Conservation (phyloP, 2,113 vertebrate genomes). For the Hyaena hyaena region DNA sequence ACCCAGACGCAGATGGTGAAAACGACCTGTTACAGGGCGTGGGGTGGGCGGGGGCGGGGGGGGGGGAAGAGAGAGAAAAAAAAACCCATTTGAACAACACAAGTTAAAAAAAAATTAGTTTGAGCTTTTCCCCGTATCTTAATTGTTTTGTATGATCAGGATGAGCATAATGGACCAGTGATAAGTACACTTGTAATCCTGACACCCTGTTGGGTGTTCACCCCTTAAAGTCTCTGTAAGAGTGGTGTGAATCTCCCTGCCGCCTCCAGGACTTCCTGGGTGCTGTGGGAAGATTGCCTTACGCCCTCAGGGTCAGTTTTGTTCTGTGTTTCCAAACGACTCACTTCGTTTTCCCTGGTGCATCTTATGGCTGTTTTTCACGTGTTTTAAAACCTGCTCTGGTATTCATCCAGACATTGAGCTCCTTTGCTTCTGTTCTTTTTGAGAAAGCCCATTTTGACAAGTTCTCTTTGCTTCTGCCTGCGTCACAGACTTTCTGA, state of each 20-base stretch:
- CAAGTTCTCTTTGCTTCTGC: background rate
- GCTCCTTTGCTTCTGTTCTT: background rate
- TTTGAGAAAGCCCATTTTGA: background rate
- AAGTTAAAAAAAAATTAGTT: background rate
- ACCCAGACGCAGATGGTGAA: background rate
- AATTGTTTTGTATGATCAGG: background rate
- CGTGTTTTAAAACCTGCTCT: background rate
- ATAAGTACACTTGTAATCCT: background rate
- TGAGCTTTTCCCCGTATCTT: background rate
- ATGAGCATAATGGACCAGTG: background rate
- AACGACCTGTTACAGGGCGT: background rate
- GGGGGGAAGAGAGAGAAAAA: background rate
- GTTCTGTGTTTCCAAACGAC: background rate
- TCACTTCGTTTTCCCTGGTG: background rate
- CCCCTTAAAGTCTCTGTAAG: background rate
- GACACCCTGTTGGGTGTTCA: accelerated
- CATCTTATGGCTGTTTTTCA: background rate
- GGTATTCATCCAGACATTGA: background rate
- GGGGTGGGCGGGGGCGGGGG: too few species aligned
- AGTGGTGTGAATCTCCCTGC: background rate
- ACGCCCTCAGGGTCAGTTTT: background rate
- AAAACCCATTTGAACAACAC: background rate
- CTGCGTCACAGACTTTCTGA: background rate
- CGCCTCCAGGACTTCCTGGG: background rate
- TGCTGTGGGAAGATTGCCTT: background rate